Evolutionary conservation across 2,113 vertebrate species (phyloP), one percentile per base, ranked within the genome.

Genomic region (Rhynchopsitta pachyrhyncha): DNA sequence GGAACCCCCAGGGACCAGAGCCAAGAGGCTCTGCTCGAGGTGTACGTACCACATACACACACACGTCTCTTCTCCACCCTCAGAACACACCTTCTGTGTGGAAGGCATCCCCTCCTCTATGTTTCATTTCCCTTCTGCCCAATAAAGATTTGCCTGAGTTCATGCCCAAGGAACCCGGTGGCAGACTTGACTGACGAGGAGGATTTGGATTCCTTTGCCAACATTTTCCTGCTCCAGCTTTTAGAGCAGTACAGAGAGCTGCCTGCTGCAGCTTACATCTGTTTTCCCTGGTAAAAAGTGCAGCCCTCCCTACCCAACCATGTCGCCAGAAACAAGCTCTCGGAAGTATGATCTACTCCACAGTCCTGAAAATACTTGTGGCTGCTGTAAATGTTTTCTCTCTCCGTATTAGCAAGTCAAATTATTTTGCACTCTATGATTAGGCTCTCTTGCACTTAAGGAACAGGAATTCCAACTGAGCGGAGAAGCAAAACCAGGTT

Each of bases 361-460:
- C 84, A 82, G 96, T 41, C 96, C 97, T 63, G 60, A 76, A 96
- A 96, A 97, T 97, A 96, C 96, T 96, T 97, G 97, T 96, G 97
- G 97, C 67, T 79, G 90, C 94, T 89, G 87, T 90, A 95, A 96
- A 95, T 96, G 96, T 96, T 97, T 95, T 93, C 95, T 94, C 93
- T n/a, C 74, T 66, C 41, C 12, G 92, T 90, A 97, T 97, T 97
- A 97, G 97, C 97, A 96, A 97, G 95, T 97, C 97, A 97, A 97
- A 97, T 97, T 92, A 96, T 97, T 95, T 96, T 86, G 96, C 93
- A 52, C 96, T 96, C 85, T 90, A 71, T 97, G 96, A 97, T 97
- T 97, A 97, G 97, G 94, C 94, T 96, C 93, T 96, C 94, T 69
- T 88, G 96, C 95, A 95, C 95, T 97, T 96, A 97, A 92, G 97